Evolutionary conservation across 1,140 invertebrate genomes (phyloP).

Genomic region (Rhizoglyphus robini): DNA sequence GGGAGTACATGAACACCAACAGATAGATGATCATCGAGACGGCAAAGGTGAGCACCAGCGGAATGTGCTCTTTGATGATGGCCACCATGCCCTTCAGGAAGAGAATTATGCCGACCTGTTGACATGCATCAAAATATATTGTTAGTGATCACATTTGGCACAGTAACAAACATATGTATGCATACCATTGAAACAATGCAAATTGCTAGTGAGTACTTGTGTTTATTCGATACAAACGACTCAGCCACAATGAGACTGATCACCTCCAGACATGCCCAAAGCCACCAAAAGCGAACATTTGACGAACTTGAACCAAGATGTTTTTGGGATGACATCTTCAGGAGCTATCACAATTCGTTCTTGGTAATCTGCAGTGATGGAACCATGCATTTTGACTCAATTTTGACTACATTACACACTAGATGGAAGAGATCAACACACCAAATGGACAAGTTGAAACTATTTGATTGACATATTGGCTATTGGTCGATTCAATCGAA

Average conservation of each 20-base stretch:
- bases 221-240: background rate
- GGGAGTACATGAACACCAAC: slow-evolving; percentile 17
- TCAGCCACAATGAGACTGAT: slow-evolving; percentile 14
- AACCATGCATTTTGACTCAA: no score
- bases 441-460: no score
- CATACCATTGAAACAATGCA: slow-evolving; percentile 18
- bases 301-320: slow-evolving; percentile 10
- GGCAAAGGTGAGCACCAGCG: slow-evolving; percentile 3
- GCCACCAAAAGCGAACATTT: slow-evolving; percentile 11
- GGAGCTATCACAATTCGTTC: background rate
- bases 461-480: no score
- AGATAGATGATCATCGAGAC: slow-evolving; percentile 16
- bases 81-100: slow-evolving; percentile 6
- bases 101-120: slow-evolving; percentile 17
- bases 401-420: no score
- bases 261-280: background rate
- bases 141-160: no score
- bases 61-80: slow-evolving; percentile 15
- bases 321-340: slow-evolving; percentile 11
- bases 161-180: no score
- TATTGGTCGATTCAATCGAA: no score
- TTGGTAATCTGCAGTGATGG: slow-evolving; percentile 5
- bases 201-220: background rate
- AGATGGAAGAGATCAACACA: no score
- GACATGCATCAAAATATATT: no score